Conservation (phyloP, 2,797 vertebrate genomes). For the Hydrocynus forskahlii region DNA sequence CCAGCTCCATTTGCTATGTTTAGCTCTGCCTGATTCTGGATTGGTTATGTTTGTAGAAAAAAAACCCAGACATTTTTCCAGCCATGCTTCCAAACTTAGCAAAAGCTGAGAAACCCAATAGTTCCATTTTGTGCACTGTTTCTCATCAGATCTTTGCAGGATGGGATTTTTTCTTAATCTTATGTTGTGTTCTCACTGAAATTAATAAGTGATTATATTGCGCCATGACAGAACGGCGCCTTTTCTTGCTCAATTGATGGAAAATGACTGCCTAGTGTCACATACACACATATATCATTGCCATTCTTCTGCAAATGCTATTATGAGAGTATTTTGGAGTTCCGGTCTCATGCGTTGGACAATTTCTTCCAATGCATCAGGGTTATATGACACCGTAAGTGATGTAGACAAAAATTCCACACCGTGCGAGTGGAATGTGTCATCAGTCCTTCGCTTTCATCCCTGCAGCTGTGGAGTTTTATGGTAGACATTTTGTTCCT, state of each 20-base stretch:
- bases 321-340: background rate
- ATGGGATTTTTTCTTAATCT: background rate
- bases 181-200: background rate
- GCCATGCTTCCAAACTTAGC: background rate
- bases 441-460: background rate
- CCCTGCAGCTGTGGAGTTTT: background rate
- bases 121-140: background rate
- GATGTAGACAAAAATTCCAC: conserved; percentile 1
- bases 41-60: background rate
- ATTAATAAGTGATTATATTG: background rate
- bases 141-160: background rate
- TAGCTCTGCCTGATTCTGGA: background rate
- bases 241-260: background rate
- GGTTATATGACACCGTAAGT: conserved; percentile 1
- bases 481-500: background rate
- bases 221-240: background rate
- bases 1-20: conserved; percentile 2
- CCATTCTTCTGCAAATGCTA: conserved; percentile 7
- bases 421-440: background rate
- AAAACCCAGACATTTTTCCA: background rate
- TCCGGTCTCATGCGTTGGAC: background rate
- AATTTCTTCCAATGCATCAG: background rate
- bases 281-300: background rate
- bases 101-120: background rate
- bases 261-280: background rate